Conservation (phyloP, 2,888 invertebrate species). For the Lacanobia wlatinum region DNA sequence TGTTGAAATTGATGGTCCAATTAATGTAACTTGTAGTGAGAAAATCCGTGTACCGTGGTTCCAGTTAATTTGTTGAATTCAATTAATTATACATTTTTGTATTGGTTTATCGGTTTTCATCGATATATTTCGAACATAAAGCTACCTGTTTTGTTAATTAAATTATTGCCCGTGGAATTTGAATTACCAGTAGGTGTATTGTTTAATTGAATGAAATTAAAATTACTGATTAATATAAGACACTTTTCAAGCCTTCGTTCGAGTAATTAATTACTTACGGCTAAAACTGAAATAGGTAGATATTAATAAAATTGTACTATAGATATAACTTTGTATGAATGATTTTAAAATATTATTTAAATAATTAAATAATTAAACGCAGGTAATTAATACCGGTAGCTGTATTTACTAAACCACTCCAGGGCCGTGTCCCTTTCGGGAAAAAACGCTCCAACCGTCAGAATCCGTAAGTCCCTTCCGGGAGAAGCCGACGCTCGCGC, state of each 20-base stretch:
- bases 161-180: slow-evolving; percentile 1
- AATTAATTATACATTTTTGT: slow-evolving; percentile 33
- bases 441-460: too few relatives aligned
- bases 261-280: too few relatives aligned
- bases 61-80: slow-evolving; percentile 28
- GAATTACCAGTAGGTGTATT: slow-evolving; percentile 4
- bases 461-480: too few relatives aligned
- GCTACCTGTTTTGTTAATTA: slow-evolving; percentile 12
- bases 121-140: not conserved
- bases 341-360: too few relatives aligned
- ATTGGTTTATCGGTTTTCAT: slow-evolving; percentile 10
- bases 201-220: not conserved
- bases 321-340: too few relatives aligned
- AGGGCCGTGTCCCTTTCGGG: too few relatives aligned
- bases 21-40: slow-evolving; percentile 47
- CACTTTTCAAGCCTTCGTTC: not conserved
- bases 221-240: not conserved
- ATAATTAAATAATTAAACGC: too few relatives aligned
- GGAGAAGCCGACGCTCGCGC: too few relatives aligned
- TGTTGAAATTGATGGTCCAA: slow-evolving; percentile 47
- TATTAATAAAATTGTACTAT: too few relatives aligned
- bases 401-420: too few relatives aligned
- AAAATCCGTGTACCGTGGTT: slow-evolving; percentile 29
- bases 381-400: not conserved
- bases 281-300: too few relatives aligned